phyloP scores from a whole-genome alignment of 2,797 vertebrate genomes.

The Myotis planiceps region DNA sequence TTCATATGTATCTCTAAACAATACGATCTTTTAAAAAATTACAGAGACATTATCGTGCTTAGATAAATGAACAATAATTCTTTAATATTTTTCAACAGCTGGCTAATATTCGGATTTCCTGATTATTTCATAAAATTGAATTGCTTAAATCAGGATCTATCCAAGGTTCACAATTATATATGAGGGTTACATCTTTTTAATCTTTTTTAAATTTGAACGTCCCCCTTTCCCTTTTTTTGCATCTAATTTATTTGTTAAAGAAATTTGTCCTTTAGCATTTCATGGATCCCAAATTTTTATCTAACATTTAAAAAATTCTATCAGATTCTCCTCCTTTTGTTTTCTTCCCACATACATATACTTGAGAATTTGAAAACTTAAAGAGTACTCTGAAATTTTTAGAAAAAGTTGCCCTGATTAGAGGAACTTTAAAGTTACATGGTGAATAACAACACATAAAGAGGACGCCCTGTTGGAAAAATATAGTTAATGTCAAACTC shows the following conservation, averaged over 20 bases:
- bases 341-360: not conserved
- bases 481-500: not conserved
- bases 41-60: not conserved
- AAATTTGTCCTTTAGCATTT: not conserved
- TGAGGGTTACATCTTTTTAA: not conserved
- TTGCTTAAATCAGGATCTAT: not conserved
- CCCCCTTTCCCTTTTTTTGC: not conserved
- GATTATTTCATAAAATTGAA: not conserved
- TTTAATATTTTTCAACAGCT: not conserved
- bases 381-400: constrained; percentile 2
- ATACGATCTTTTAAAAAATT: not conserved
- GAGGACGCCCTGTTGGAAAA: not conserved
- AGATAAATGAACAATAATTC: constrained; percentile 4
- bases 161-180: not conserved
- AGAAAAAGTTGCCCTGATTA: not conserved
- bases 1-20: not conserved
- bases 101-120: not conserved
- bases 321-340: not conserved
- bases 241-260: not conserved
- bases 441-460: not conserved
- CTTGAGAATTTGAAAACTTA: not conserved
- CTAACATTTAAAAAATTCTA: not conserved
- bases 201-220: not conserved
- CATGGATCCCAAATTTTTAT: not conserved
- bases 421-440: not conserved